Evolutionary conservation across 2,797 vertebrate genomes (phyloP).

Genomic region (Selene dorsalis): DNA sequence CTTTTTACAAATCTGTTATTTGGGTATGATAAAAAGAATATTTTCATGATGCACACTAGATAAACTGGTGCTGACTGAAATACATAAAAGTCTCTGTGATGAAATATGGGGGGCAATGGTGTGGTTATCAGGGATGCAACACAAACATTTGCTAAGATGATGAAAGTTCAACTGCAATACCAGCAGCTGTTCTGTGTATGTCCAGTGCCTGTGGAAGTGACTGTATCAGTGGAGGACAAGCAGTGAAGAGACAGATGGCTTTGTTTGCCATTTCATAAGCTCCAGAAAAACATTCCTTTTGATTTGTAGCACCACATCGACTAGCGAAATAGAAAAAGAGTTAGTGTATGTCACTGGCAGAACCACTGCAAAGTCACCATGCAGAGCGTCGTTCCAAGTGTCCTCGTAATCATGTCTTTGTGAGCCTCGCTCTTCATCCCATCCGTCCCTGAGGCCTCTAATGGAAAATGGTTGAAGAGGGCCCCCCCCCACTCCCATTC

Average conservation of each 20-base stretch:
- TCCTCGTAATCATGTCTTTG: constrained; percentile 80
- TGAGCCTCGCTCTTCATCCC: constrained; percentile 72
- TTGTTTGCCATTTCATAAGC: constrained; percentile 75
- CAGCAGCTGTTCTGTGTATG: constrained; percentile 58
- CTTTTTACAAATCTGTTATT: not conserved
- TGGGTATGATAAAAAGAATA: constrained; percentile 18
- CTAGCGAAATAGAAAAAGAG: constrained; percentile 59
- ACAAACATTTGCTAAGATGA: constrained; percentile 43
- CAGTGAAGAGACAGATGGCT: constrained; percentile 75
- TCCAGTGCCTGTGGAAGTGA: constrained; percentile 53
- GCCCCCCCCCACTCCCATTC: constrained; percentile 43
- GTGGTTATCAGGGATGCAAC: constrained; percentile 28
- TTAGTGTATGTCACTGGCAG: constrained; percentile 60
- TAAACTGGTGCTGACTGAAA: constrained; percentile 11
- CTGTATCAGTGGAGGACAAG: constrained; percentile 65
- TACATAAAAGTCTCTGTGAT: not conserved
- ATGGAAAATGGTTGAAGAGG: constrained; percentile 71
- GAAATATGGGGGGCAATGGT: not conserved
- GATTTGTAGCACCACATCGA: constrained; percentile 73
- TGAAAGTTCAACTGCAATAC: constrained; percentile 61
- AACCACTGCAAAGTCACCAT: constrained; percentile 72
- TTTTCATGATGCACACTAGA: constrained; percentile 12
- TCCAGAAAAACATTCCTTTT: constrained; percentile 69
- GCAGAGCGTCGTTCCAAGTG: constrained; percentile 75
- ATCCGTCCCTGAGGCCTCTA: constrained; percentile 65